Evolutionary conservation across 2,888 invertebrate genomes (phyloP).

Genomic region (Cerceris rybyensis): DNA sequence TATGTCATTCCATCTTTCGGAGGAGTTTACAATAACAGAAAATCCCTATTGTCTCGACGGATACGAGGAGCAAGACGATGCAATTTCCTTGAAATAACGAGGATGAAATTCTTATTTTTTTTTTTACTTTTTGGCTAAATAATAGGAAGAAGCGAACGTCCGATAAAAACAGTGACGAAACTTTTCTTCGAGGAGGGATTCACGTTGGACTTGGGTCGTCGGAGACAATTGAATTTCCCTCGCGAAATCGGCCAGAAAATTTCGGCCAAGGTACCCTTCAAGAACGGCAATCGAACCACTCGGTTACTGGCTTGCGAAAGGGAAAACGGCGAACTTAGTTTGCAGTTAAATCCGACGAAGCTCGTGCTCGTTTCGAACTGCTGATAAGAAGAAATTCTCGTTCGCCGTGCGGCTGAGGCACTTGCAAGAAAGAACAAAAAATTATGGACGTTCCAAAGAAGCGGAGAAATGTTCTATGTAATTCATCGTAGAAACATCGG

Average conservation of each 20-base stretch:
- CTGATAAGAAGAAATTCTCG: conserved; percentile 23
- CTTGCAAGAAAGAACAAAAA: background rate
- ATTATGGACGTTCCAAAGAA: background rate
- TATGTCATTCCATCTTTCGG: too few relatives aligned
- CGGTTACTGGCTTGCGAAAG: conserved; percentile 19
- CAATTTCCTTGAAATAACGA: too few relatives aligned
- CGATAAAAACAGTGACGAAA: background rate
- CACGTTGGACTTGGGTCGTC: background rate
- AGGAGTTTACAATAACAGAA: too few relatives aligned
- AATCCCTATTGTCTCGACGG: too few relatives aligned
- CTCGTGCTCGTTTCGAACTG: conserved; percentile 53
- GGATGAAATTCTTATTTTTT: too few relatives aligned
- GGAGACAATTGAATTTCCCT: conserved; percentile 10
- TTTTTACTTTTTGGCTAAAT: too few relatives aligned
- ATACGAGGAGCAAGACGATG: too few relatives aligned
- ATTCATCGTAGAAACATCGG: too few relatives aligned
- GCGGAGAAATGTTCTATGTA: too few relatives aligned
- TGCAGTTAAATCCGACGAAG: conserved; percentile 51
- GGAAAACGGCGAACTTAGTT: conserved; percentile 21
- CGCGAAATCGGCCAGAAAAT: conserved; percentile 14
- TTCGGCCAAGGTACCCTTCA: background rate
- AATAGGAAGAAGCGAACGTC: background rate
- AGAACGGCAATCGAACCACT: conserved; percentile 13
- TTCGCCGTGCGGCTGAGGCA: background rate
- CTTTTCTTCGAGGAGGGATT: background rate